Evolutionary conservation across 37 sponge, comb jelly and placozoan species (phyloP).

Genomic region (Amphimedon queenslandica): DNA sequence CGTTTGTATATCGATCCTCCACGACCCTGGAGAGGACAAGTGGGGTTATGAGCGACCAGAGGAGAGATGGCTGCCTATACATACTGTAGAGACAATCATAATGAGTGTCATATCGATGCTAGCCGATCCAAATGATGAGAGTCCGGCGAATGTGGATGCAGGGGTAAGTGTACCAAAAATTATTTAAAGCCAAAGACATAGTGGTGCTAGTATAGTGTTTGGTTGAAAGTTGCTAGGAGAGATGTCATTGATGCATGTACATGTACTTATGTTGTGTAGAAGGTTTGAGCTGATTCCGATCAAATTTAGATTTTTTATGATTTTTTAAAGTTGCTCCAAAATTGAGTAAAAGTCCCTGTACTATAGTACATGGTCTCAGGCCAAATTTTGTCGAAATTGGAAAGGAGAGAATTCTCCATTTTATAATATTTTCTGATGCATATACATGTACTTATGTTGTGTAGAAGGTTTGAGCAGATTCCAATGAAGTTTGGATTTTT

Average conservation of each 20-base stretch:
- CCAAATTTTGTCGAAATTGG: too few relatives aligned
- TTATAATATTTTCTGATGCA: too few relatives aligned
- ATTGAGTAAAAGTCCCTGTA: too few relatives aligned
- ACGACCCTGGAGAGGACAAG: slow-evolving; percentile 98
- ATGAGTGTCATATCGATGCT: slow-evolving; percentile 98
- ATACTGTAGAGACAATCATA: slow-evolving; percentile 96
- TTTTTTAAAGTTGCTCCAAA: too few relatives aligned
- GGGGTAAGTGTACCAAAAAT: slow-evolving; percentile 68
- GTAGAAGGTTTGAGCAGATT: too few relatives aligned
- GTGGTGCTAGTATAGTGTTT: neutral
- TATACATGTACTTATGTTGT: too few relatives aligned
- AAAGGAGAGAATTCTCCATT: too few relatives aligned
- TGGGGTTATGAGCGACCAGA: slow-evolving; percentile 95
- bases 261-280: too few relatives aligned
- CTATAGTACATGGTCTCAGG: too few relatives aligned
- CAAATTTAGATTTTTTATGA: too few relatives aligned
- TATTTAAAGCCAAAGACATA: neutral
- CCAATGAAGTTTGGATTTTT: too few relatives aligned
- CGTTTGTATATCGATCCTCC: slow-evolving; percentile 96
- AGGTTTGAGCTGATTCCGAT: too few relatives aligned
- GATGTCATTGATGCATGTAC: neutral
- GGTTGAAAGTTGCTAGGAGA: neutral
- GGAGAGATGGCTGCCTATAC: slow-evolving; percentile 93
- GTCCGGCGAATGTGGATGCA: slow-evolving; percentile 97
- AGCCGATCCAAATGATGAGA: slow-evolving; percentile 95